Evolutionary conservation across 2,113 vertebrate species (phyloP), one percentile per base, ranked within the genome.

Genomic region (Chaetorhynchus papuensis): DNA sequence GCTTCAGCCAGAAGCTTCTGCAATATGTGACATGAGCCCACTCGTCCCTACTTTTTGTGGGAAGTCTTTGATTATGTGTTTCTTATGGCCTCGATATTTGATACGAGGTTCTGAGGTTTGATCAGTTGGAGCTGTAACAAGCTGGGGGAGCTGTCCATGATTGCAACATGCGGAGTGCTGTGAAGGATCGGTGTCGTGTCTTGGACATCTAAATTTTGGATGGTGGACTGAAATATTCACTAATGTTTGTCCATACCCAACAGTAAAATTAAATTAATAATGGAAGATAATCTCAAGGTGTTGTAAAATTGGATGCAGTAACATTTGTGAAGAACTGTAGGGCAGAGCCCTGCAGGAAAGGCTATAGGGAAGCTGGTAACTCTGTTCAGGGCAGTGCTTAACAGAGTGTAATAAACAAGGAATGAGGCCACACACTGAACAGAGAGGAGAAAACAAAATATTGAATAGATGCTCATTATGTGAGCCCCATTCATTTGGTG

Each of bases 381-480:
- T 72, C n/a, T 83, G 56, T 52, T 66, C 66, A 61, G 61, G 37
- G 57, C 61, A 65, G 53, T 37, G 65, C 78, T 89, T 76, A 87
- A 56, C 35, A 94, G 87, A 61, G 74, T 61, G 65, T 75, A 79
- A 68, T 91, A 91, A 95, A 94, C 85, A 83, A 85, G 94, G 89
- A 75, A 64, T 41, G 83, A 82, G 87, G 89, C 83, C 81, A 94
- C 94, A 93, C 66, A 84, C 81, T 83, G 83, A 87, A 82, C n/a
- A 61, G 45, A 64, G 75, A 83, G 81, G 63, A 86, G 88, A 89
- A 96, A 93, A 90, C 89, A 93, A 91, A 87, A 95, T 96, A 93
- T 89, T 89, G 77, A 95, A 87, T 89, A 87, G 91, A 72, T 95
- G 81, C 83, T 89, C 53, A 64, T 83, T 97, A 83, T 66, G 42